Percentiles rank a stretch among this genome's conserved stretches.
Conservation (phyloP, 2,113 vertebrate species). For the Ophthalmolycus amberensis region DNA sequence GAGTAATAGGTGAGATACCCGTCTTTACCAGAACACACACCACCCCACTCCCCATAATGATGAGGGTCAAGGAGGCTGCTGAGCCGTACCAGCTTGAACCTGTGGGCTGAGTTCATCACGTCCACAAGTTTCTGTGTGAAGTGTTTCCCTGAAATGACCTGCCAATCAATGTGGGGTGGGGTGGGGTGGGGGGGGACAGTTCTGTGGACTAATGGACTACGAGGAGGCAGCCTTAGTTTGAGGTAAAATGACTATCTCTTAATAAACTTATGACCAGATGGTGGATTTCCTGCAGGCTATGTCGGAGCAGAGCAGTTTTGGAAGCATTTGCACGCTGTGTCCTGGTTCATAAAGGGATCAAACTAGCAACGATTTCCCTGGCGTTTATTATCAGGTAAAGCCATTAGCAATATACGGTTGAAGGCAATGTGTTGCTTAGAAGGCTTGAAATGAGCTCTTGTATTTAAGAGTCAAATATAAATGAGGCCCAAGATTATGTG, state of each 20-base stretch:
- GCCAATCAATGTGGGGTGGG: neutral
- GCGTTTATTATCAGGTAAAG: constrained; percentile 18
- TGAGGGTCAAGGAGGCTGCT: neutral
- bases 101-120: neutral
- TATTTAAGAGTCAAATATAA: neutral
- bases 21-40: too few relatives aligned
- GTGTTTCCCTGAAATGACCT: neutral
- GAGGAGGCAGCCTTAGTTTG: neutral
- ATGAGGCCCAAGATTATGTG: neutral
- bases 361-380: neutral
- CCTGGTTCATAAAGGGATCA: constrained; percentile 18
- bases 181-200: too few relatives aligned
- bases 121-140: neutral
- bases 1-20: too few relatives aligned
- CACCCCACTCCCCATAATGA: too few relatives aligned
- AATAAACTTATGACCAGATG: constrained; percentile 9
- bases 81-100: neutral
- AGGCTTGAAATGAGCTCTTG: neutral
- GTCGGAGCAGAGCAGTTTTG: neutral
- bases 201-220: neutral
- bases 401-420: neutral
- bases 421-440: neutral
- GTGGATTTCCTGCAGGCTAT: constrained; percentile 2
- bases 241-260: neutral
- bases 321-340: constrained; percentile 7